Evolutionary conservation across 1,140 invertebrate genomes (phyloP).

Genomic region (Eriosoma lanigerum): DNA sequence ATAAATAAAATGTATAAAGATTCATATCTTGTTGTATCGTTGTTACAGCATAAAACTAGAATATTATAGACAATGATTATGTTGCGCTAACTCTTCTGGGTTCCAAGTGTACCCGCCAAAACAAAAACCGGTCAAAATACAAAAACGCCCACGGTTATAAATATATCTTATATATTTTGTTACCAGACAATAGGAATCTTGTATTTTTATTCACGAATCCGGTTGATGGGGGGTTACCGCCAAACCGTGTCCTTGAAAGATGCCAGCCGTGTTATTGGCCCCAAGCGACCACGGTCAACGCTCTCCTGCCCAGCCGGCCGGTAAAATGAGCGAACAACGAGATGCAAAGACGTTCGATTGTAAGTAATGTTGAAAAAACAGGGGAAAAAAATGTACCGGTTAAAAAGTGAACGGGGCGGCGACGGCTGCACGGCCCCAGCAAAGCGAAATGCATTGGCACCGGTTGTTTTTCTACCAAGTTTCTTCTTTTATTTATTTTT

Average conservation of each 20-base stretch:
- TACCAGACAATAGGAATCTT: slow-evolving; percentile 23
- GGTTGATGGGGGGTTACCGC: slow-evolving; percentile 41
- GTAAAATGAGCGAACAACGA: slow-evolving; percentile 6
- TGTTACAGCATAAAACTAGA: neutral
- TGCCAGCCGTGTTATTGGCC: slow-evolving; percentile 46
- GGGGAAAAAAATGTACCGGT: slow-evolving; percentile 18
- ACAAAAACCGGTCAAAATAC: neutral
- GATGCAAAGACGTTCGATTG: neutral
- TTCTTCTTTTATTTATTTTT: slow-evolving; percentile 12
- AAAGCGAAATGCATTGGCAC: slow-evolving; percentile 13
- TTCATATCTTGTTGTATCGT: too few species aligned
- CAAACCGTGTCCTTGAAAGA: slow-evolving; percentile 50
- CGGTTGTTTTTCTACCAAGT: slow-evolving; percentile 27
- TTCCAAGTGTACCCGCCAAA: neutral
- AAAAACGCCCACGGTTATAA: neutral
- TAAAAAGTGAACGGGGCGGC: slow-evolving; percentile 5
- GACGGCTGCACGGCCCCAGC: neutral
- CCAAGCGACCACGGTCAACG: slow-evolving; percentile 33
- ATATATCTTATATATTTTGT: neutral
- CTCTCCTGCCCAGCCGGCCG: slow-evolving; percentile 31
- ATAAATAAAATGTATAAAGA: too few species aligned
- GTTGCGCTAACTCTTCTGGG: neutral
- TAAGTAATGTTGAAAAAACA: neutral
- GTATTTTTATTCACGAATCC: slow-evolving; percentile 39
- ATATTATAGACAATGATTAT: neutral